Conservation (phyloP, 2,888 invertebrate genomes). For the Diachrysia chrysitis region DNA sequence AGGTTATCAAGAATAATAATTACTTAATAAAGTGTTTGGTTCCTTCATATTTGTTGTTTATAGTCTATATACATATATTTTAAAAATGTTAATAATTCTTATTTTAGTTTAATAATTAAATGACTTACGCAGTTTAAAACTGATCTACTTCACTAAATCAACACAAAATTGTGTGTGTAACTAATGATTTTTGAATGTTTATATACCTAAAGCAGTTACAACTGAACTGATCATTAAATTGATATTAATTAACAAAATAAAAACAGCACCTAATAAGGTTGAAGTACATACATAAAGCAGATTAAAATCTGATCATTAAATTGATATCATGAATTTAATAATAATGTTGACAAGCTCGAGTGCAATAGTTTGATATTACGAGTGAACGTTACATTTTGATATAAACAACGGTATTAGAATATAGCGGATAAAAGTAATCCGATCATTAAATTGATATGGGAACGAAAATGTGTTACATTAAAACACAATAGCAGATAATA, state of each 20-base stretch:
- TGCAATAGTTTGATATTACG: neutral
- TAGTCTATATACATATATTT: neutral
- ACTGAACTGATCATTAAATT: slow-evolving; percentile 17
- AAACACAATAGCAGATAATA: no score
- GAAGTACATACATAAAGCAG: neutral
- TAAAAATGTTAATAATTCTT: neutral
- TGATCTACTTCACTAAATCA: no score
- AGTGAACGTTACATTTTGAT: neutral
- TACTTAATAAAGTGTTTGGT: neutral
- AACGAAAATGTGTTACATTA: no score
- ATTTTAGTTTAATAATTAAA: neutral
- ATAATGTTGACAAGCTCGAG: neutral
- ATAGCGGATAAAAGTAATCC: slow-evolving; percentile 5
- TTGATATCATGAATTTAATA: slow-evolving; percentile 1
- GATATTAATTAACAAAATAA: neutral
- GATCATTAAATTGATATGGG: no score
- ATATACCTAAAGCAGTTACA: neutral
- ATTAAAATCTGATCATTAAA: slow-evolving; percentile 8
- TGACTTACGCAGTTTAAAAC: no score
- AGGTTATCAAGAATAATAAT: slow-evolving; percentile 1
- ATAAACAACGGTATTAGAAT: neutral
- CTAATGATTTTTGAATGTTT: no score
- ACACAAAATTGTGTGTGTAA: no score
- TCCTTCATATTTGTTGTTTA: neutral
- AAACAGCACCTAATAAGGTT: neutral